Evolutionary conservation across 1,140 invertebrate species (phyloP).

Genomic region (Triops longicaudatus): DNA sequence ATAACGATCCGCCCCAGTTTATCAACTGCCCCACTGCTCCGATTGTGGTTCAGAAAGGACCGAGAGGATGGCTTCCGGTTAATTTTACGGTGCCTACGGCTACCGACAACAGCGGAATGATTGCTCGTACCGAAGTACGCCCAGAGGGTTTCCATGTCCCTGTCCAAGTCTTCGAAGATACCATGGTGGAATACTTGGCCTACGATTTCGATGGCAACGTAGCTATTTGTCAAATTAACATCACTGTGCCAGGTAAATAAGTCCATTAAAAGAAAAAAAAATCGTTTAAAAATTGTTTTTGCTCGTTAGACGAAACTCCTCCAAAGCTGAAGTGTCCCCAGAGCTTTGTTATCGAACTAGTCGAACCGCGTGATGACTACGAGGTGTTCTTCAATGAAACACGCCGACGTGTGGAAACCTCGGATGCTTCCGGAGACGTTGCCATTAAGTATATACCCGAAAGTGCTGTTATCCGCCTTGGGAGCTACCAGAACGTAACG

Average conservation of each 20-base stretch:
- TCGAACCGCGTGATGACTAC: slow-evolving; percentile 81
- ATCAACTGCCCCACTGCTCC: slow-evolving; percentile 90
- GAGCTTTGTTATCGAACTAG: slow-evolving; percentile 87
- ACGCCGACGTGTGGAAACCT: slow-evolving; percentile 69
- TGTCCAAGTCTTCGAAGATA: slow-evolving; percentile 78
- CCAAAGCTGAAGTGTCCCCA: slow-evolving; percentile 89
- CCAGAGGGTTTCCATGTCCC: slow-evolving; percentile 85
- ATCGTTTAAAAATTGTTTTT: slow-evolving; percentile 21
- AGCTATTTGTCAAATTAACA: slow-evolving; percentile 92
- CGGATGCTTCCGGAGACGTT: slow-evolving; percentile 82
- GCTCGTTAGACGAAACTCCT: slow-evolving; percentile 69
- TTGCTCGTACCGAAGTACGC: slow-evolving; percentile 81
- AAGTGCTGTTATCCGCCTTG: slow-evolving; percentile 73
- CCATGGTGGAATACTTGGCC: slow-evolving; percentile 87
- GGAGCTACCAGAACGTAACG: slow-evolving; percentile 89
- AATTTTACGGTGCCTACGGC: slow-evolving; percentile 89
- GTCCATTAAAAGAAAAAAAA: too few species aligned
- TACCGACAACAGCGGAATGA: slow-evolving; percentile 86
- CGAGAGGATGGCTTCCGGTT: slow-evolving; percentile 73
- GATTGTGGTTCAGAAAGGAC: slow-evolving; percentile 76
- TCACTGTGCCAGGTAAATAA: slow-evolving; percentile 77
- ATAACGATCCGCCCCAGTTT: slow-evolving; percentile 92
- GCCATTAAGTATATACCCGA: slow-evolving; percentile 73
- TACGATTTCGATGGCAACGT: slow-evolving; percentile 96
- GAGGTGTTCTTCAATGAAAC: slow-evolving; percentile 89